Evolutionary conservation across 2,797 vertebrate species (phyloP).

Genomic region (Momotus momota): DNA sequence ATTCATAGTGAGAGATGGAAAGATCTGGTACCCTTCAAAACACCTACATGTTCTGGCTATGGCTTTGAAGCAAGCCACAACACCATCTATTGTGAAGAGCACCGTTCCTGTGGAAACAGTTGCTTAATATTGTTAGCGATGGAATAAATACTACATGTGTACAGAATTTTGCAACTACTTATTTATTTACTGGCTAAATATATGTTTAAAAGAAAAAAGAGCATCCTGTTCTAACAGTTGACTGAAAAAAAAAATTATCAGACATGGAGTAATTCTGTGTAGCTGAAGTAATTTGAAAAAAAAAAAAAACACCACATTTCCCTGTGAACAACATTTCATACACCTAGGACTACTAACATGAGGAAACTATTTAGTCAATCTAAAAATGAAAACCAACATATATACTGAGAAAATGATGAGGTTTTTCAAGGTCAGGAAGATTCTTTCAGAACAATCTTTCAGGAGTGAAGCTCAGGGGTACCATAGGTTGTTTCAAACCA

Average conservation of each 20-base stretch:
- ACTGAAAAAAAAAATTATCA: neutral
- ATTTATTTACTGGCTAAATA: neutral
- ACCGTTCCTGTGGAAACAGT: conserved; percentile 78
- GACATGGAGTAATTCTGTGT: neutral
- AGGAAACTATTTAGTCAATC: neutral
- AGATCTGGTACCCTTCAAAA: conserved; percentile 62
- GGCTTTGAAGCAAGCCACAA: conserved; percentile 69
- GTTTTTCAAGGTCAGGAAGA: neutral
- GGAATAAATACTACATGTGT: neutral
- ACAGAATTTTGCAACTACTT: neutral
- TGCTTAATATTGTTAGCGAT: conserved; percentile 33
- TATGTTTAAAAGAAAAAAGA: neutral
- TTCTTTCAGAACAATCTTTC: neutral
- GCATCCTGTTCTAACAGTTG: neutral
- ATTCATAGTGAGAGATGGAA: conserved; percentile 57
- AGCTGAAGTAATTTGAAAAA: neutral
- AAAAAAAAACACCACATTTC: neutral
- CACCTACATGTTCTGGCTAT: conserved; percentile 56
- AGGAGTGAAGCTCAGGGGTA: neutral
- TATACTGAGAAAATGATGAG: neutral
- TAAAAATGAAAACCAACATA: neutral
- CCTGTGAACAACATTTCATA: neutral
- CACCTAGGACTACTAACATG: neutral
- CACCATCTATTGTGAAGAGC: conserved; percentile 58
- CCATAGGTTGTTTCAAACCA: neutral